Evolutionary conservation across 2,113 vertebrate genomes (phyloP).

Genomic region (Ochotona princeps): DNA sequence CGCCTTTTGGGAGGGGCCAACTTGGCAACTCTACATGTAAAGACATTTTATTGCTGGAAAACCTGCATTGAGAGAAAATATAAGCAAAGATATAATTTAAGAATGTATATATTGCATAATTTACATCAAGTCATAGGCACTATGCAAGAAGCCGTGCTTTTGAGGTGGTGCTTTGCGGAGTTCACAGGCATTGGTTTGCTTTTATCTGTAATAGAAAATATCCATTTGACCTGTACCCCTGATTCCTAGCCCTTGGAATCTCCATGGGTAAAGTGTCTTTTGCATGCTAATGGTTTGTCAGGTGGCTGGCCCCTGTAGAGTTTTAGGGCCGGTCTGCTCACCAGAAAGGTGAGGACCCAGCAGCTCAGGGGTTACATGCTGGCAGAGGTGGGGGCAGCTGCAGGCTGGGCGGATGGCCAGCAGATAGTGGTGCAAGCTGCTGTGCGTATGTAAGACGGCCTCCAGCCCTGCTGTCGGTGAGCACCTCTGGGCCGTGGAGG

Average conservation of each 20-base stretch:
- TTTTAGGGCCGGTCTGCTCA: not conserved
- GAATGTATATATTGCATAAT: not conserved
- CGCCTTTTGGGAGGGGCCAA: constrained; percentile 35
- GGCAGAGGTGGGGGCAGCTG: not conserved
- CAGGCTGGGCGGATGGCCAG: not conserved
- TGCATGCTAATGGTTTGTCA: not conserved
- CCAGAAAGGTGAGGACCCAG: not conserved
- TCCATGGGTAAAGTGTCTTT: not conserved
- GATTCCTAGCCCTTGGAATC: not conserved
- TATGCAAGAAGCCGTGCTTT: not conserved
- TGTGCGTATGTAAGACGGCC: not conserved
- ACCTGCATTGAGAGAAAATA: constrained; percentile 39
- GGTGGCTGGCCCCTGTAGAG: fast-evolving
- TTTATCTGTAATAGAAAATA: not conserved
- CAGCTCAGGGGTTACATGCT: too few species aligned
- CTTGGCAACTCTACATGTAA: constrained; percentile 14
- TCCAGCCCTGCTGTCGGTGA: too few species aligned
- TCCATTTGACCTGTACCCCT: not conserved
- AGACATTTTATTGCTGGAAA: constrained; percentile 49
- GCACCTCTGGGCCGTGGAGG: too few species aligned
- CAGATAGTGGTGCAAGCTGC: not conserved
- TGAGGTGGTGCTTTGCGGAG: not conserved
- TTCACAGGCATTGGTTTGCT: not conserved
- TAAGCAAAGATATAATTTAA: not conserved
- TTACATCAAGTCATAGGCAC: constrained; percentile 7